Base-by-base conservation (phyloP, 2,888 invertebrate species). In the Drosophila borborema region DNA sequence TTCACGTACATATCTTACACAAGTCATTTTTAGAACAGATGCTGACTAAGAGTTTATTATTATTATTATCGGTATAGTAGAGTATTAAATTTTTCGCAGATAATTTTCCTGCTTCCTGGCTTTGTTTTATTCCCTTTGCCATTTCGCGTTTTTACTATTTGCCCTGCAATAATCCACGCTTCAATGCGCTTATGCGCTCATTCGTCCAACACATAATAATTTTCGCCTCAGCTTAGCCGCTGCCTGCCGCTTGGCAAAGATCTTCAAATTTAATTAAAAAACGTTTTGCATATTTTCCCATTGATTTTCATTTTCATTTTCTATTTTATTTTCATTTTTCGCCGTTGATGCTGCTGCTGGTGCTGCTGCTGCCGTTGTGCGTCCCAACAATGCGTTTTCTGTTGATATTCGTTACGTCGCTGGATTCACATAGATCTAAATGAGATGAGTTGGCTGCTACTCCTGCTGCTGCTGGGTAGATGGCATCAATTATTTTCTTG, bases 261-360 rank as follows among this genome's bases (percentile, higher is more conserved):
- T 87, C 87, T 87, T 85, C 72, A 82, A 85, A 82, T 79, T 86
- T 86, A 86, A 86, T 86, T 86, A 86, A 87, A 84, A 84, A 81
- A 72, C 70, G 73, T 54, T 79, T 68, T 81, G 85, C 86, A 85
- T 87, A 82, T 77, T 82, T 77, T 64, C 48, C 10, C 54, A 85
- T 85, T 78, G 87, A 82, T 80, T 84, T 75, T 72, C 38, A 56
- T 64, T 66, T 53, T 53, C n/a, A 20, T 45, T 54, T 38, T 38
- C 9, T 14, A 36, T 49, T 41, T 40, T 18, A 38, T 46, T 55
- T 20, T 45, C 12, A 10, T 40, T 40, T 16, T 48, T 40, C 20
- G 34, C 23, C 14, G 36, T 2, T 16, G 36, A 36, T 38, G 36
- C 51, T 51, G 36, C 36, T 18, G 53, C 18, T 16, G 36, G 20